phyloP scores from a whole-genome alignment of 2,113 vertebrate species.

The Odocoileus virginianus region DNA sequence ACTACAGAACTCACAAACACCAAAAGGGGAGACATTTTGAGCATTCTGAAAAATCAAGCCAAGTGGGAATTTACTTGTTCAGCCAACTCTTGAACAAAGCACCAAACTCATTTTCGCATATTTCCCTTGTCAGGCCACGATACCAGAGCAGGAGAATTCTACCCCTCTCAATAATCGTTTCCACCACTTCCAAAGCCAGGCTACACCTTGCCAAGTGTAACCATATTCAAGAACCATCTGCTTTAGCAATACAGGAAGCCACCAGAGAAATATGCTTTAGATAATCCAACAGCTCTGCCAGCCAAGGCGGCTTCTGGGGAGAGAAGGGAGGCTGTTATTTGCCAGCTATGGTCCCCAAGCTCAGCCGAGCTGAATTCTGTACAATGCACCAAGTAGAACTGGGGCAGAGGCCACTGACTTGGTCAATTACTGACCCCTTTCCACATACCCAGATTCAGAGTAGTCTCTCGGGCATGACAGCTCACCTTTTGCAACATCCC shows the following conservation, averaged over 20 bases:
- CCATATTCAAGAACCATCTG: slow-evolving; percentile 48
- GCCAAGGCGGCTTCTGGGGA: neutral
- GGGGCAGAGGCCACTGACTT: neutral
- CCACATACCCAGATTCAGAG: neutral
- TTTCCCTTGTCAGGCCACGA: neutral
- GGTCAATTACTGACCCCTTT: neutral
- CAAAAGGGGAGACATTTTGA: neutral
- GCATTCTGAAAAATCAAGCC: neutral
- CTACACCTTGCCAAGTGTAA: slow-evolving; percentile 33
- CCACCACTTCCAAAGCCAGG: slow-evolving; percentile 10
- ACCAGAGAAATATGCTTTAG: neutral
- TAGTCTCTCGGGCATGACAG: neutral
- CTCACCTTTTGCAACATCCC: neutral
- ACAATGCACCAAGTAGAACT: slow-evolving; percentile 57
- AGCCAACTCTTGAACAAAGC: neutral
- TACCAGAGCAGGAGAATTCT: slow-evolving; percentile 13
- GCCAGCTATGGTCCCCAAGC: neutral
- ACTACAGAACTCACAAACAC: neutral
- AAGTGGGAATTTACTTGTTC: neutral
- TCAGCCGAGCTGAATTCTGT: slow-evolving; percentile 54
- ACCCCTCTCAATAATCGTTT: slow-evolving; percentile 30
- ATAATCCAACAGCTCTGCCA: slow-evolving; percentile 6
- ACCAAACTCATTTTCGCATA: neutral
- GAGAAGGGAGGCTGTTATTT: neutral
- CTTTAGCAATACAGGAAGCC: slow-evolving; percentile 33